Conservation (phyloP, 2,888 invertebrate species). For the Trichopria drosophilae region DNA sequence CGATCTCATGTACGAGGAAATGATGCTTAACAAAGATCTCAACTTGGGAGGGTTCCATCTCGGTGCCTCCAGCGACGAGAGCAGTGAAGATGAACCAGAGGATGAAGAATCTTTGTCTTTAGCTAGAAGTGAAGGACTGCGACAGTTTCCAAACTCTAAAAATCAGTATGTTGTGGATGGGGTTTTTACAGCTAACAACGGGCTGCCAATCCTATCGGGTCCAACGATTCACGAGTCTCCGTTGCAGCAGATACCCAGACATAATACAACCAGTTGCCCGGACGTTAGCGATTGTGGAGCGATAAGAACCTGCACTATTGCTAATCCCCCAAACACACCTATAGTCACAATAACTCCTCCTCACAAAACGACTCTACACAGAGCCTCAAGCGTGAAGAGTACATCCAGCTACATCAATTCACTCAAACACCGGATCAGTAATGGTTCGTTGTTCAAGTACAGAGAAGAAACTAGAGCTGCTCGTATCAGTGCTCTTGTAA, state of each 20-base stretch:
- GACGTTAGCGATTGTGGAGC: too few relatives aligned
- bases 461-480: slow-evolving; percentile 88
- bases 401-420: slow-evolving; percentile 71
- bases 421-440: slow-evolving; percentile 78
- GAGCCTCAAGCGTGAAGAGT: slow-evolving; percentile 58
- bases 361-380: slow-evolving; percentile 56
- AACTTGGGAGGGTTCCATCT: slow-evolving; percentile 31
- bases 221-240: too few relatives aligned
- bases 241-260: too few relatives aligned
- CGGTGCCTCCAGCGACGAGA: slow-evolving; percentile 34
- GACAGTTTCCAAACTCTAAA: too few relatives aligned
- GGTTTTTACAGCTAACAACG: too few relatives aligned
- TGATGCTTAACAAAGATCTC: slow-evolving; percentile 32
- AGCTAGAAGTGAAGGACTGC: too few relatives aligned
- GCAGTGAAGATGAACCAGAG: slow-evolving; percentile 30
- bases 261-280: too few relatives aligned
- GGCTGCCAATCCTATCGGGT: too few relatives aligned
- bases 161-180: too few relatives aligned
- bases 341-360: slow-evolving; percentile 61
- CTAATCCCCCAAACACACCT: too few relatives aligned
- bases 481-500: slow-evolving; percentile 78
- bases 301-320: too few relatives aligned
- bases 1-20: slow-evolving; percentile 48
- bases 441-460: slow-evolving; percentile 81
- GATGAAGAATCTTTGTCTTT: too few relatives aligned